These are phyloP conservation scores for Drosophila athabasca DNA, from an alignment of 1,140 invertebrate genomes.

Conservation along the genomic window DNA sequence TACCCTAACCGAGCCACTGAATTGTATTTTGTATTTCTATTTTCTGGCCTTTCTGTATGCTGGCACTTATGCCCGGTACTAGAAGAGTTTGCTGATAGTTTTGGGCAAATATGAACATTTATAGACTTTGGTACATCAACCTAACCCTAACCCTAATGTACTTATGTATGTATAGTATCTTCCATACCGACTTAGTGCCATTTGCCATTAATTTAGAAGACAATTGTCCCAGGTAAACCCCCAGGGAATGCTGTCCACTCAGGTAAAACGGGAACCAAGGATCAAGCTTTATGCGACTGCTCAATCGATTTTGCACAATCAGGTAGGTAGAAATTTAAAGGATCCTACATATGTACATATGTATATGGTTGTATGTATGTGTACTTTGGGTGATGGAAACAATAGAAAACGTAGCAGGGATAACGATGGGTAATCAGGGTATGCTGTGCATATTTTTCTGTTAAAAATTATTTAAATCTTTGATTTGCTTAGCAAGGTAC, in stretches of 20 bases:
- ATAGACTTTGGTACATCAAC: too few relatives aligned
- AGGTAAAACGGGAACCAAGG: constrained; percentile 5
- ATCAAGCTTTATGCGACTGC: constrained; percentile 9
- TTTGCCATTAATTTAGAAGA: neutral
- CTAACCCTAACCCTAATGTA: too few relatives aligned
- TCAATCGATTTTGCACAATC: constrained; percentile 13
- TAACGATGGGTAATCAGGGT: neutral
- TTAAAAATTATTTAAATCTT: neutral
- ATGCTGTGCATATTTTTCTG: neutral
- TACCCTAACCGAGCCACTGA: too few relatives aligned
- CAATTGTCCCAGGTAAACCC: neutral
- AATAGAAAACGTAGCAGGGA: neutral
- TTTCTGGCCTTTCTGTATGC: too few relatives aligned
- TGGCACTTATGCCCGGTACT: too few relatives aligned
- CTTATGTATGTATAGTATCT: neutral
- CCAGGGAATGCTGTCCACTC: neutral
- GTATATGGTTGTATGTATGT: neutral
- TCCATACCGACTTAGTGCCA: neutral
- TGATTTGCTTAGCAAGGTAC: too few relatives aligned
- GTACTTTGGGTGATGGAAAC: too few relatives aligned
- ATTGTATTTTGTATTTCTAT: too few relatives aligned
- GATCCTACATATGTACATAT: neutral
- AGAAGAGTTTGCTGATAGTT: too few relatives aligned
- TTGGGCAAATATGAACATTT: too few relatives aligned
- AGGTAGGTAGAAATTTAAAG: constrained; percentile 24